Percentiles rank a stretch among this genome's conserved stretches.
phyloP scores from a whole-genome alignment of 2,113 vertebrate genomes.

The Microtus oregoni region DNA sequence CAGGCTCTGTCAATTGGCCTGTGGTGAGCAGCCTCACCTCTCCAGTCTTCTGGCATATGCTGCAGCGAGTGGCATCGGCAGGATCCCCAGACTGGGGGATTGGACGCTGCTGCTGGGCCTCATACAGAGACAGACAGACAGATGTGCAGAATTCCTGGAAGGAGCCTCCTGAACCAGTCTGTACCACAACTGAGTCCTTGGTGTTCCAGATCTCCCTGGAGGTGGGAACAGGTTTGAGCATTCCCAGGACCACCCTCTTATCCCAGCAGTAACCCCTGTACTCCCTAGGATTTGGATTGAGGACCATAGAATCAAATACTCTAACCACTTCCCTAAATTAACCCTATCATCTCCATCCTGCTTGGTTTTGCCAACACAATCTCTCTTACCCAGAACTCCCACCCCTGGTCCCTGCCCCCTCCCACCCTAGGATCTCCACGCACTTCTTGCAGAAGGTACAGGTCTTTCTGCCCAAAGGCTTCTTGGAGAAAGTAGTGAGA shows the following conservation, averaged over 20 bases:
- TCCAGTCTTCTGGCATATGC: constrained; percentile 91
- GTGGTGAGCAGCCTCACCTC: constrained; percentile 85
- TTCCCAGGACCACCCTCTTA: neutral
- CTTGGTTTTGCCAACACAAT: neutral
- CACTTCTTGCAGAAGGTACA: constrained; percentile 93
- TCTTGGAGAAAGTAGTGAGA: constrained; percentile 91
- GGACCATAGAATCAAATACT: neutral
- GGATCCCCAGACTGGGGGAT: constrained; percentile 82
- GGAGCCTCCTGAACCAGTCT: constrained; percentile 88
- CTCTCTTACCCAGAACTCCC: neutral
- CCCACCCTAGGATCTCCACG: constrained; percentile 61
- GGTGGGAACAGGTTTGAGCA: constrained; percentile 56
- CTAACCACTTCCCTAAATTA: neutral
- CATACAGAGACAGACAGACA: constrained; percentile 90
- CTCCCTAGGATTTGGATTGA: neutral
- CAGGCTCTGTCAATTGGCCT: constrained; percentile 43
- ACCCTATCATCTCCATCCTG: neutral
- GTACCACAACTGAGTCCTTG: constrained; percentile 91
- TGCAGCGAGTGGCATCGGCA: constrained; percentile 87
- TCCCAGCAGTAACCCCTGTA: neutral
- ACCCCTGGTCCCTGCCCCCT: neutral
- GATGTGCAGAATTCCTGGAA: constrained; percentile 92
- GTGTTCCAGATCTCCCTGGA: constrained; percentile 91
- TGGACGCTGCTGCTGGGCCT: constrained; percentile 90
- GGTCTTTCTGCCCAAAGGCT: constrained; percentile 89